phyloP scores from a whole-genome alignment of 2,888 invertebrate genomes.

The Agrypnus murinus region DNA sequence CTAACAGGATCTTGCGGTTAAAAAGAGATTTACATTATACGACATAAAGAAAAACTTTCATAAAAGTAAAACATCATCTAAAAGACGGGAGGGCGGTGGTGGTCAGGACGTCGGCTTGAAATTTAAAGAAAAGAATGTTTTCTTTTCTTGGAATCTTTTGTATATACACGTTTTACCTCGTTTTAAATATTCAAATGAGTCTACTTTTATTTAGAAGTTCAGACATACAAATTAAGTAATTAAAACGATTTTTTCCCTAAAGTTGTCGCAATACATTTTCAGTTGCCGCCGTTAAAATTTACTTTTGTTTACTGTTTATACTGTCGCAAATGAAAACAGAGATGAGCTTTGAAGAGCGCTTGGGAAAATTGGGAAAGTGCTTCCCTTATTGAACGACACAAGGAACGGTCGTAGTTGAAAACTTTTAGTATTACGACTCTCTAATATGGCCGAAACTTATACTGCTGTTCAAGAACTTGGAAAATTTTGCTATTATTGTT shows the following conservation, averaged over 20 bases:
- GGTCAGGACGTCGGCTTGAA: too few species aligned
- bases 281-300: neutral
- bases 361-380: constrained; percentile 5
- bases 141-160: neutral
- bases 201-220: constrained; percentile 18
- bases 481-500: too few species aligned
- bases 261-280: neutral
- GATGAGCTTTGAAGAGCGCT: constrained; percentile 9
- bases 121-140: constrained; percentile 7
- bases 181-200: constrained; percentile 33
- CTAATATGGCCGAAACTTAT: too few species aligned
- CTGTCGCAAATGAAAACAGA: neutral
- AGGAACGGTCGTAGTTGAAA: constrained; percentile 9
- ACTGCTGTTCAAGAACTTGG: too few species aligned
- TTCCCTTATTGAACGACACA: constrained; percentile 22
- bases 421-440: constrained; percentile 13
- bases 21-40: constrained; percentile 42
- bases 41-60: constrained; percentile 40
- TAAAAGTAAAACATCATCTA: constrained; percentile 41
- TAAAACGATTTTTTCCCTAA: constrained; percentile 14
- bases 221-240: constrained; percentile 35
- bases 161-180: constrained; percentile 3
- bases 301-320: constrained; percentile 12
- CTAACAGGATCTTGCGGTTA: constrained; percentile 41
- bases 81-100: constrained; percentile 18